Percentiles rank a stretch among this genome's conserved stretches.
These are phyloP conservation scores for Xylocopa sonorina DNA, from an alignment of 1,140 invertebrate genomes.

Conservation along the genomic window DNA sequence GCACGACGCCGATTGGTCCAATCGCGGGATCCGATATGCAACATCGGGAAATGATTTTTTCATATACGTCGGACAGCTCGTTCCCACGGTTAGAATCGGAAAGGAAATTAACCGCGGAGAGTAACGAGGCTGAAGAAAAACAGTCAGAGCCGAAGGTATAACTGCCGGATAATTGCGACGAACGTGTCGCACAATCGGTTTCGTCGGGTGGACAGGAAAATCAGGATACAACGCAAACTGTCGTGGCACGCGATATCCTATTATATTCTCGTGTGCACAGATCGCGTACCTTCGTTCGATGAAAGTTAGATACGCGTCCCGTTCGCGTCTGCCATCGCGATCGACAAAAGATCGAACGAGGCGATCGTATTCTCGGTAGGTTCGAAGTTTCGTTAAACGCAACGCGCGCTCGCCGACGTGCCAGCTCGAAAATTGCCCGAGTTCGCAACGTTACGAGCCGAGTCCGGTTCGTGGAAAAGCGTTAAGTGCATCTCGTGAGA, in stretches of 20 bases:
- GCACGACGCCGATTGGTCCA: not conserved
- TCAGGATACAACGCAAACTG: conserved; percentile 3
- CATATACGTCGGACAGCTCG: not conserved
- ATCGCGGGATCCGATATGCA: conserved; percentile 15
- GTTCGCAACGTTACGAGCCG: conserved; percentile 30
- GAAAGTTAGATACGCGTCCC: not conserved
- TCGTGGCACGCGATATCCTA: conserved; percentile 9
- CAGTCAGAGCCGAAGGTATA: not conserved
- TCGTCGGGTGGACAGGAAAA: conserved; percentile 1
- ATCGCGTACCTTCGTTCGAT: not conserved
- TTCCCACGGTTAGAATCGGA: not conserved
- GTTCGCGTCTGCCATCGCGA: not conserved
- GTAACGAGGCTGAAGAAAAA: not conserved
- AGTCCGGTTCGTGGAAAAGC: conserved; percentile 66
- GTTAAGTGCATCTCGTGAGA: conserved; percentile 63
- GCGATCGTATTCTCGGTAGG: not conserved
- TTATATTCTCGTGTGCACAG: not conserved
- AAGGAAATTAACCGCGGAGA: not conserved
- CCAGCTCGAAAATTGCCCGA: conserved; percentile 45
- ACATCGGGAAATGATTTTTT: not conserved
- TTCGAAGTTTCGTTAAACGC: conserved; percentile 22
- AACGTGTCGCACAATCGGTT: not conserved
- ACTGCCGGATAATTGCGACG: not conserved
- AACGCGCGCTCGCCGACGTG: conserved; percentile 2
- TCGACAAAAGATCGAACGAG: not conserved